phyloP scores from a whole-genome alignment of 1,140 invertebrate species.

The Helicoverpa zea region DNA sequence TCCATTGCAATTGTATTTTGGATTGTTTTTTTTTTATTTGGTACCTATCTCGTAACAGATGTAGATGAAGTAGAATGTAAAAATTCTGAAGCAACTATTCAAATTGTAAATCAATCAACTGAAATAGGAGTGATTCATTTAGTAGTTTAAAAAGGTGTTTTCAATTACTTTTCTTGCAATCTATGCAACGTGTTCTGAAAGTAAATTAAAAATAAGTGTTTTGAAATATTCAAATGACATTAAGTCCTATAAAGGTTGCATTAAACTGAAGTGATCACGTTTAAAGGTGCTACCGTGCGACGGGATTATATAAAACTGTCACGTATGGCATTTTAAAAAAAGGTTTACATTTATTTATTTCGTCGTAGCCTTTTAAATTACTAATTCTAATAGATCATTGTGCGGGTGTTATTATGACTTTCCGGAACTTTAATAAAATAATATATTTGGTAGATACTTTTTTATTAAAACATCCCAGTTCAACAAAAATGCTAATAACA shows the following conservation, averaged over 20 bases:
- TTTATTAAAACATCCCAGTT: not conserved
- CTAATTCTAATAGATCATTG: constrained; percentile 38
- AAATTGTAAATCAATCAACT: no score
- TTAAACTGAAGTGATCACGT: constrained; percentile 74
- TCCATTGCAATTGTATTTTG: not conserved
- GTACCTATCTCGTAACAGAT: not conserved
- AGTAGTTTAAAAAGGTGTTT: no score
- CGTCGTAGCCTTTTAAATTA: constrained; percentile 50
- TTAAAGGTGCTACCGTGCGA: constrained; percentile 73
- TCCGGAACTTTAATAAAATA: not conserved
- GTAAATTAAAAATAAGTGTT: not conserved
- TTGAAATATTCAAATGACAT: constrained; percentile 75
- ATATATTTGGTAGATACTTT: not conserved
- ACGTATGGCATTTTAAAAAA: constrained; percentile 67
- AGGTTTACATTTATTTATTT: constrained; percentile 45
- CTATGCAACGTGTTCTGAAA: not conserved
- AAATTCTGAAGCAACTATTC: not conserved
- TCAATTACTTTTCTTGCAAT: not conserved
- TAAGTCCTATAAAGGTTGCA: constrained; percentile 69
- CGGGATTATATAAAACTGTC: constrained; percentile 68
- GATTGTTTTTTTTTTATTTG: constrained; percentile 16
- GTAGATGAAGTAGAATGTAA: not conserved
- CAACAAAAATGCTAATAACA: not conserved
- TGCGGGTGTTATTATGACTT: not conserved
- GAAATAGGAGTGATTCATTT: no score